Evolutionary conservation across 2,888 invertebrate species (phyloP), one percentile per base, ranked within the genome.

Genomic region (Macrophya annulata): DNA sequence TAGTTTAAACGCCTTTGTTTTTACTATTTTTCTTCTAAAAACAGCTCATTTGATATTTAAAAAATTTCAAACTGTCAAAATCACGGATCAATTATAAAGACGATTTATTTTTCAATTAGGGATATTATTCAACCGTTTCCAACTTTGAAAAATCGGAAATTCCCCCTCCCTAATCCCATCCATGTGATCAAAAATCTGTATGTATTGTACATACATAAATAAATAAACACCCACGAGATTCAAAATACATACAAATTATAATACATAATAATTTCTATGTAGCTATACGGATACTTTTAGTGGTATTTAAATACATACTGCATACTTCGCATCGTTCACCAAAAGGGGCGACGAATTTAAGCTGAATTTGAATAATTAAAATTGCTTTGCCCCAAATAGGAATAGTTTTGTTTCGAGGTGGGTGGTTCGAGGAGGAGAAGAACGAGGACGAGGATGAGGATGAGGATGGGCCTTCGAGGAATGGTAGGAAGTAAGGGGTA

Each of bases 311-410:
- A 81, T 81, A 81, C 62, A 81, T 81, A 6, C 51, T 31, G 77
- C 68, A 83, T 83, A 48, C 83, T 83, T 83, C 15, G 81, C 81
- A 81, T 81, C 81, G 81, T 81, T 62, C 43, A 10, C 1, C n/a
- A 31, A 55, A 17, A 21, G 45, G 37, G 21, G 77, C 9, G 83
- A 68, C 45, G 31, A 83, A 48, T 65, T 71, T 48, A n/a, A 43
- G 6, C 37, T 68, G 48, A 68, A 68, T 83, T 83, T 83, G 83
- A 83, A 83, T 83, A 83, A 83, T 83, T 83, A 83, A 83, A 83
- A 83, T 83, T 83, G 83, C 83, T 83, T 83, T 71, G 48, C 83
- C 68, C 71, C 83, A 83, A 83, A 83, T 83, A 71, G 83, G 48
- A 83, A 83, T 83, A 83, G 83, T 83, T 83, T 83, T 48, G 81